Evolutionary conservation across 2,797 vertebrate species (phyloP).

Genomic region (Macropus fuliginosus): DNA sequence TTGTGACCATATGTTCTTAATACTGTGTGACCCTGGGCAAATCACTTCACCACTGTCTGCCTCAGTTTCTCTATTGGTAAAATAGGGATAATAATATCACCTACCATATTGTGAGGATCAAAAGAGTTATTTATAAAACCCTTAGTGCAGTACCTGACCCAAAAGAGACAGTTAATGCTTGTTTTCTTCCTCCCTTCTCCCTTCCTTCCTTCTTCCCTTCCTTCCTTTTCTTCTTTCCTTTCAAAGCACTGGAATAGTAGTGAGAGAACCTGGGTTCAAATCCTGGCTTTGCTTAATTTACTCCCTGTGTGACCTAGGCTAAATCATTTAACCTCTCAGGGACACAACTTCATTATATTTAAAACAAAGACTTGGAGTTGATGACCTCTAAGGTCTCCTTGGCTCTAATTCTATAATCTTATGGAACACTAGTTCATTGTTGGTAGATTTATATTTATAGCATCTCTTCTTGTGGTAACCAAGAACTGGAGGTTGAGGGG

Average conservation of each 20-base stretch:
- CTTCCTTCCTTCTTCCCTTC: no score
- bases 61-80: not conserved
- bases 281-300: not conserved
- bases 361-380: not conserved
- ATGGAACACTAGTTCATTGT: no score
- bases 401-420: not conserved
- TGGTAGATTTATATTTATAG: no score
- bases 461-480: no score
- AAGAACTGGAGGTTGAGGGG: no score
- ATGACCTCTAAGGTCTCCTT: not conserved
- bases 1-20: not conserved
- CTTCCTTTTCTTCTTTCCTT: not conserved
- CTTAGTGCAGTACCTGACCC: not conserved
- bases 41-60: not conserved
- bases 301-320: not conserved
- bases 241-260: not conserved
- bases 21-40: not conserved
- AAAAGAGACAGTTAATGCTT: not conserved
- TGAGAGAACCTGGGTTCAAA: not conserved
- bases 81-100: not conserved
- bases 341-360: not conserved
- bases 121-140: not conserved
- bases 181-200: not conserved
- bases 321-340: not conserved
- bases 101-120: not conserved